phyloP scores from a whole-genome alignment of 2,113 vertebrate species.

The Aspidoscelis tigris region DNA sequence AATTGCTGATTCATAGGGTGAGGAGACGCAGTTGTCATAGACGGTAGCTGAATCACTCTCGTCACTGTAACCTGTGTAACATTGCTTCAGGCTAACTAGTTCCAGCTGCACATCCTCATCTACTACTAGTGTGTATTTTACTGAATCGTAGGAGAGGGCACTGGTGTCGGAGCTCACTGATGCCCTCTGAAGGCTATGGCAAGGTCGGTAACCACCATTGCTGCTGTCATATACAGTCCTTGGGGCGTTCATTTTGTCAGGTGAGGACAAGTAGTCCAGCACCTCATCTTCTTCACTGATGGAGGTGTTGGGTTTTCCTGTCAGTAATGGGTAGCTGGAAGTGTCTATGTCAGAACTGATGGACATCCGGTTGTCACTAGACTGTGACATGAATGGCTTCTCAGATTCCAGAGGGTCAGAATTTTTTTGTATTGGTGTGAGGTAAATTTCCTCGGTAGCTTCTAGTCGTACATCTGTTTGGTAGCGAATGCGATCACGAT shows the following conservation, averaged over 20 bases:
- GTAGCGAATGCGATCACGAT: conserved; percentile 90
- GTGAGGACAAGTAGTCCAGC: conserved; percentile 80
- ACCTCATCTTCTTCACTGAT: conserved; percentile 93
- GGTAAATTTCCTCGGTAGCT: conserved; percentile 95
- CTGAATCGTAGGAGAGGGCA: conserved; percentile 94
- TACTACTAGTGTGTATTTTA: conserved; percentile 97
- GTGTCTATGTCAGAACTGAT: conserved; percentile 91
- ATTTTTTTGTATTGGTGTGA: conserved; percentile 91
- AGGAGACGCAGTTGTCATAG: conserved; percentile 95
- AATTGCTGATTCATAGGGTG: conserved; percentile 91
- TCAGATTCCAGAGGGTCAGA: conserved; percentile 81
- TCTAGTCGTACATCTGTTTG: conserved; percentile 90
- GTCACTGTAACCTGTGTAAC: conserved; percentile 93
- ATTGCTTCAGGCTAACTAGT: conserved; percentile 92
- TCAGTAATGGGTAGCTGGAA: conserved; percentile 81
- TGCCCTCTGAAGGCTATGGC: conserved; percentile 76
- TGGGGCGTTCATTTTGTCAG: conserved; percentile 65
- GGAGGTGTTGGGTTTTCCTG: conserved; percentile 87
- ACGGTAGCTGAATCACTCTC: conserved; percentile 95
- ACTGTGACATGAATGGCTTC: conserved; percentile 86
- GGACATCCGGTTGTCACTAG: conserved; percentile 91
- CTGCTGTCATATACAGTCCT: conserved; percentile 68
- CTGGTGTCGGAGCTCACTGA: conserved; percentile 93
- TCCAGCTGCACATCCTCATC: conserved; percentile 95
- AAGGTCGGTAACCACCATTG: conserved; percentile 59